A percentile compares a stretch with the other conserved stretches of the same genome.
phyloP scores from a whole-genome alignment of 2,888 invertebrate species.

The Caenorhabditis plicata region DNA sequence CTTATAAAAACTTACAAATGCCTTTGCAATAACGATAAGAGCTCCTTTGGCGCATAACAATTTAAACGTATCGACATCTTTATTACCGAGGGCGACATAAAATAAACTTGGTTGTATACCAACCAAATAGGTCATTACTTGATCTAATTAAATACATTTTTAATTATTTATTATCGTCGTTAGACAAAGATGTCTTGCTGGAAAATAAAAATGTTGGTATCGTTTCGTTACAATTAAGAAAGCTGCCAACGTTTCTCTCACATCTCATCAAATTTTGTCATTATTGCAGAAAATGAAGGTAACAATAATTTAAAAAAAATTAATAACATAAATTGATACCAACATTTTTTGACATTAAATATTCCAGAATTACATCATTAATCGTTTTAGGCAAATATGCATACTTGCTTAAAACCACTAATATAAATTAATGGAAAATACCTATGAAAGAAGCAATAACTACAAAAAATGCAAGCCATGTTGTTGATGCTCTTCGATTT shows the following conservation, averaged over 20 bases:
- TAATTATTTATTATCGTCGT: background rate
- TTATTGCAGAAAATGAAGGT: too few species aligned
- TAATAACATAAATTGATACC: too few species aligned
- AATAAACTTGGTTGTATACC: conserved; percentile 71
- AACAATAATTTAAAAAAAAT: too few species aligned
- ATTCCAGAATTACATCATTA: too few species aligned
- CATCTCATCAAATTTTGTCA: too few species aligned
- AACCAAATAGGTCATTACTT: conserved; percentile 70
- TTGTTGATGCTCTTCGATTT: conserved; percentile 59
- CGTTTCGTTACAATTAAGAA: too few species aligned
- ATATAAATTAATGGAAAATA: conserved; percentile 38
- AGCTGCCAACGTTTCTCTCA: too few species aligned
- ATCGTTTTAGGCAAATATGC: too few species aligned
- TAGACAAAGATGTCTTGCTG: too few species aligned
- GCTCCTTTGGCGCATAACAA: conserved; percentile 65
- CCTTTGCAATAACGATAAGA: conserved; percentile 63
- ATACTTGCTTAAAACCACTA: conserved; percentile 1
- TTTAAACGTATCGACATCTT: conserved; percentile 64
- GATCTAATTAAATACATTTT: conserved; percentile 66
- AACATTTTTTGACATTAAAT: too few species aligned
- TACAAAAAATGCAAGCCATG: conserved; percentile 65
- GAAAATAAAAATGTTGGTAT: too few species aligned
- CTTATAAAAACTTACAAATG: conserved; percentile 50
- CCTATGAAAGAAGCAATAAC: conserved; percentile 65
- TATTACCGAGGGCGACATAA: conserved; percentile 69